Evolutionary conservation across 2,113 vertebrate species (phyloP), one percentile per base, ranked within the genome.

Genomic region (Gymnobelideus leadbeateri): DNA sequence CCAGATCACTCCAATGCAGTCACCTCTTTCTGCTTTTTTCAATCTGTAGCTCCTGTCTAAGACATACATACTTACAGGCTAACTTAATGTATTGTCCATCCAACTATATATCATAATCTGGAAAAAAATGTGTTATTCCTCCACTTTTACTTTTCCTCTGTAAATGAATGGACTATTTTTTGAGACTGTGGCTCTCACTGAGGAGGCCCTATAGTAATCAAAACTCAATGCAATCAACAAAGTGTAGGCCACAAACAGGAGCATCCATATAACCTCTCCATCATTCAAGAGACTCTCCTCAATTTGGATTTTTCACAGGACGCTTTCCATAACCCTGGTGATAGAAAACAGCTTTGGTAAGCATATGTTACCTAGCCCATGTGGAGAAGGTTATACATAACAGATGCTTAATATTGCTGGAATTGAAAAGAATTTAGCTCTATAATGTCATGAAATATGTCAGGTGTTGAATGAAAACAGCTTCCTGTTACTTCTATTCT

Each of bases 361-460:
- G 68, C 68, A 84, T 84, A 84, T 43, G 68, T 84, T 19, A 84
- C 68, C 68, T 84, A 43, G n/a, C n/a, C 68, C n/a, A 43, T 84
- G 68, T 84, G 6, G n/a, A 84, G 6, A 84, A 7, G 68, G 68
- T 84, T 21, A 84, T 84, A 77, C 37, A 84, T 84, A 77, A 77
- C 68, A 84, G n/a, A 84, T 84, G n/a, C 68, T 43, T 84, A 84
- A 84, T 84, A 84, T 84, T n/a, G 23, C n/a, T 84, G n/a, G n/a
- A 43, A 84, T 23, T 84, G 16, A 84, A 84, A 43, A 43, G 68
- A 84, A 84, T 84, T 84, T 84, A 84, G 68, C n/a, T 84, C 92
- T 93, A 4, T 96, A 95, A 95, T 96, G 54, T 92, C 68, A 16
- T 96, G 91, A 93, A 97, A 95, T 52, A 95, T 47, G 95, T 91